Evolutionary conservation across 2,797 vertebrate genomes (phyloP).

Genomic region (Spinus pinus): DNA sequence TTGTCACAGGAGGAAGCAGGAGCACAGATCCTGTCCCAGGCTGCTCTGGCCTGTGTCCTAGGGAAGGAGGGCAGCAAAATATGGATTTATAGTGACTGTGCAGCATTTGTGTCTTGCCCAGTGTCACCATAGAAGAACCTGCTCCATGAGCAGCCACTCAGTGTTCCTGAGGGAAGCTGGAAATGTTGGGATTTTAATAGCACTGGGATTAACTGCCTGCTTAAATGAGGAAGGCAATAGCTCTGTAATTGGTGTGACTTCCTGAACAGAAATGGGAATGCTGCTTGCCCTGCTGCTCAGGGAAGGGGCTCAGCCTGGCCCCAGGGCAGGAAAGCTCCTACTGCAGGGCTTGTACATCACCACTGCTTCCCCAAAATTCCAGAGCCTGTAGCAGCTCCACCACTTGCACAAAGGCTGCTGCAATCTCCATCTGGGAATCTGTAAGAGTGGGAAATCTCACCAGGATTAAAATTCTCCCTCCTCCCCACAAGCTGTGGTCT

Average conservation of each 20-base stretch:
- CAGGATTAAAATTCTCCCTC: background rate
- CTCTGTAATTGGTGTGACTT: background rate
- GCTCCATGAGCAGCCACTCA: background rate
- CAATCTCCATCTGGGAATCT: background rate
- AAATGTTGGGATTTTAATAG: background rate
- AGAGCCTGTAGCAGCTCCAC: background rate
- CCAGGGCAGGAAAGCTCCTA: background rate
- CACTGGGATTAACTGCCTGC: background rate
- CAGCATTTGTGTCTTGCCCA: background rate
- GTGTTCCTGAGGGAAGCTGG: background rate
- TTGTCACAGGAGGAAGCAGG: constrained; percentile 1
- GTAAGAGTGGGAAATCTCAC: background rate
- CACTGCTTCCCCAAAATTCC: background rate
- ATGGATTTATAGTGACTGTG: fast-evolving
- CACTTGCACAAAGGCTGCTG: background rate
- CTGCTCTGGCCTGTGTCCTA: background rate
- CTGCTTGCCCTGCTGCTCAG: background rate
- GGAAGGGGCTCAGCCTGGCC: background rate
- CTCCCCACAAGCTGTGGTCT: fast-evolving
- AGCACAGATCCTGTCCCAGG: background rate
- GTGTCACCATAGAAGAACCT: background rate
- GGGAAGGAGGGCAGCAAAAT: background rate
- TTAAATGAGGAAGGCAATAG: background rate
- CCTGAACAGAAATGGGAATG: background rate
- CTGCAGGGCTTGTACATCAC: background rate